Percentiles rank a stretch among this genome's conserved stretches.
Conservation (phyloP, 2,113 vertebrate species). For the Ptilorrhoa leucosticta region DNA sequence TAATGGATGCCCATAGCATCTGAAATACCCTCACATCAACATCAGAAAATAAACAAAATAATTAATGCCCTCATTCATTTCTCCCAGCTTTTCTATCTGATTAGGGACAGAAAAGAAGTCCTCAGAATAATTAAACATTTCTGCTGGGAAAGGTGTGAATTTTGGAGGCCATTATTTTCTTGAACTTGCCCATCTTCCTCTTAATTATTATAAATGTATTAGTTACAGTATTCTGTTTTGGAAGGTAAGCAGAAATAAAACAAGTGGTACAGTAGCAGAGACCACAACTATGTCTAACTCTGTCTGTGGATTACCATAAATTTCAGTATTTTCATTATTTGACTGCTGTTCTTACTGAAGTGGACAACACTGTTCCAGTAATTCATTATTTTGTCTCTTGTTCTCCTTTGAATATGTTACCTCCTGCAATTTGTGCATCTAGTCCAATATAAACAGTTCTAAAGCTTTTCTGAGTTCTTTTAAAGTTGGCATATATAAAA, state of each 20-base stretch:
- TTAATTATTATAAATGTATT: slow-evolving; percentile 17
- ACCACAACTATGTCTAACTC: not conserved
- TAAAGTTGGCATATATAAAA: not conserved
- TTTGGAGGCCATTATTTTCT: not conserved
- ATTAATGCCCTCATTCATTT: not conserved
- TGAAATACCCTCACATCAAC: not conserved
- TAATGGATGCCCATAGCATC: not conserved
- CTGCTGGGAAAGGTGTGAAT: not conserved
- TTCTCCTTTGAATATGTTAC: not conserved
- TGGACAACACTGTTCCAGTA: not conserved
- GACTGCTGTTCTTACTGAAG: not conserved
- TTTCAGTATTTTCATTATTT: slow-evolving; percentile 1
- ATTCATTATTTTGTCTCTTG: not conserved
- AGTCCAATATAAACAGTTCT: not conserved
- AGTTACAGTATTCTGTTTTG: slow-evolving; percentile 14
- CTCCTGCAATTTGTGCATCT: not conserved
- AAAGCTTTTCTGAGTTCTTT: not conserved
- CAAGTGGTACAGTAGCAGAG: not conserved
- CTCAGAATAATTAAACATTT: not conserved
- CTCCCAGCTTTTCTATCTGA: not conserved
- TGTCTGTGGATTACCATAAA: slow-evolving; percentile 7
- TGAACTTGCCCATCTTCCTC: not conserved
- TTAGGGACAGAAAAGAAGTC: not conserved
- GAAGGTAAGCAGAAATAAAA: slow-evolving; percentile 39
- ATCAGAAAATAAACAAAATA: not conserved